These are phyloP conservation scores for Pocillopora damicornis DNA, from an alignment of 64 coral and sea anemone genomes.

Conservation along the genomic window DNA sequence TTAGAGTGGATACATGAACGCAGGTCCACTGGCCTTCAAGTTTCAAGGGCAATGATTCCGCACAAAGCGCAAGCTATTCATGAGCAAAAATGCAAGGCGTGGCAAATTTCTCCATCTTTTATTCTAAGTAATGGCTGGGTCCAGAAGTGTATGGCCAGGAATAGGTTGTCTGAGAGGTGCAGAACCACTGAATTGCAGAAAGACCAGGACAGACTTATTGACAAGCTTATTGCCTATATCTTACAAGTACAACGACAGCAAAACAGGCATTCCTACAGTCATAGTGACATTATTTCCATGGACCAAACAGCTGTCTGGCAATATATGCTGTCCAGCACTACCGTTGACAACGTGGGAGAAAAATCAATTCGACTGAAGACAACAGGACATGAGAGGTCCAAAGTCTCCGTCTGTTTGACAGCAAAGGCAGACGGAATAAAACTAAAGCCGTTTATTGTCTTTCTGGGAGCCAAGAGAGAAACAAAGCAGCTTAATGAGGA, in stretches of 20 bases:
- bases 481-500: constrained; percentile 27
- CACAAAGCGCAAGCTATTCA: too few species aligned
- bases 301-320: constrained; percentile 47
- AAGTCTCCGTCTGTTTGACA: constrained; percentile 44
- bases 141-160: constrained; percentile 27
- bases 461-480: constrained; percentile 37
- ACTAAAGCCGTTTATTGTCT: constrained; percentile 42
- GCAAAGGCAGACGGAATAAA: constrained; percentile 37
- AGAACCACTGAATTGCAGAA: constrained; percentile 34
- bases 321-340: constrained; percentile 43
- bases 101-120: too few species aligned
- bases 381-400: constrained; percentile 40
- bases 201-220: constrained; percentile 42
- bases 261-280: constrained; percentile 39
- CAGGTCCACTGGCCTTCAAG: too few species aligned
- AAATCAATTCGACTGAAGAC: constrained; percentile 37
- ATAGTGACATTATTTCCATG: constrained; percentile 33
- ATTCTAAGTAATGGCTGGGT: neutral
- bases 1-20: too few species aligned
- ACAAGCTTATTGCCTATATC: constrained; percentile 33
- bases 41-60: too few species aligned
- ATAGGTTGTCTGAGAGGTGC: constrained; percentile 31
- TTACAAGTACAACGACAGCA: constrained; percentile 30
- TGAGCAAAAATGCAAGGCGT: too few species aligned
- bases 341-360: constrained; percentile 13